These are phyloP conservation scores for Uria lomvia DNA, from an alignment of 2,113 vertebrate species.

Conservation along the genomic window DNA sequence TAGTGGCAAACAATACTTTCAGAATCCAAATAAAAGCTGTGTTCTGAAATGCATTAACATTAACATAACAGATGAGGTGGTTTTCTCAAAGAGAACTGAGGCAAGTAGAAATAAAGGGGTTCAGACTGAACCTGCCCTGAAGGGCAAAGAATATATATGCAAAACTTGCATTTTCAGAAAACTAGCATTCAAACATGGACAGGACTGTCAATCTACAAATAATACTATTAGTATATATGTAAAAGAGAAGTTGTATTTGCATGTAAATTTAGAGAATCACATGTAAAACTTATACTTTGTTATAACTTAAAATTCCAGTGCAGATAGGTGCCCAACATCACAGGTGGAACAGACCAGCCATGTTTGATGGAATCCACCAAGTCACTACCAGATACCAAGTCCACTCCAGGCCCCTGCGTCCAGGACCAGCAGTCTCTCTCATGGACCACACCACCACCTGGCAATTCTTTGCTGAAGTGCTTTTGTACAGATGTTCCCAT, in stretches of 20 bases:
- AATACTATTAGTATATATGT: background rate
- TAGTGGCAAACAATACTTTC: background rate
- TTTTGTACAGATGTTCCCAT: constrained; percentile 27
- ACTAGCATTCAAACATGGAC: background rate
- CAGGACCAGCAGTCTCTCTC: background rate
- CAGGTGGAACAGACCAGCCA: background rate
- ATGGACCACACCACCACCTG: background rate
- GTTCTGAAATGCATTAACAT: background rate
- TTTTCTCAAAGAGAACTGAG: background rate
- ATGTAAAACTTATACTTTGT: background rate
- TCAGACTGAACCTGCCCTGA: background rate
- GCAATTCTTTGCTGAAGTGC: background rate
- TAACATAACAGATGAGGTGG: background rate
- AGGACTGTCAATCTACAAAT: background rate
- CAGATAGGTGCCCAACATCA: background rate
- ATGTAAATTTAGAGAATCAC: background rate
- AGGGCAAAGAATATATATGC: background rate
- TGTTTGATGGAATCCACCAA: fast-evolving
- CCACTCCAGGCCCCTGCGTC: fast-evolving
- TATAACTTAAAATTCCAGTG: background rate
- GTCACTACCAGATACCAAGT: fast-evolving
- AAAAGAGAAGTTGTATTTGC: background rate
- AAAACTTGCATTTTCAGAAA: background rate
- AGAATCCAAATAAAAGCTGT: background rate
- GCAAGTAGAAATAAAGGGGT: background rate